Base-by-base conservation (phyloP, 1,140 invertebrate species). In the Homarus americanus region DNA sequence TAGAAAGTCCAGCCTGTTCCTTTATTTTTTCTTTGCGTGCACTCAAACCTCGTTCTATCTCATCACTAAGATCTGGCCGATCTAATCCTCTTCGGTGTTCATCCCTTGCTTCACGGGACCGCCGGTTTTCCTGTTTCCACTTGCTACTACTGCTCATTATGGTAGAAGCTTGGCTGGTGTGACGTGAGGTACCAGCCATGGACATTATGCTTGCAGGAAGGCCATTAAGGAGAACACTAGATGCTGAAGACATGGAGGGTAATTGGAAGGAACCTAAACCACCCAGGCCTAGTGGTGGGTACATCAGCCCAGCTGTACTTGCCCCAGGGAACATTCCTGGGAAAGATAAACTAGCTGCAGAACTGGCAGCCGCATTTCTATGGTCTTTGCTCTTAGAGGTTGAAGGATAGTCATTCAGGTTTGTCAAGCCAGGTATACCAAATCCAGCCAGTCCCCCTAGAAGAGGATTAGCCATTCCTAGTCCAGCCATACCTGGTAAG, bases 281-380 rank as follows among this genome's bases (percentile, higher is more conserved):
- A 32, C 91, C 91, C 36, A 91, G 91, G 49, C 91, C 92, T 44
- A 92, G 58, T 32, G 90, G 92, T 38, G 93, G 93, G 53, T 93
- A 93, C 89, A 93, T 92, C n/a, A 91, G 80, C 24, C 91, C 91
- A 5, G 92, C 92, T 24, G 92, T 73, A 36, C 82, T 90, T 38
- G 80, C 82, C 0, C 92, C 92, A 20, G 85, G 85, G 58, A 93
- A 93, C 91, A 93, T 91, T 7, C 91, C 90, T 4, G 90, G 91
- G 44, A 92, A 90, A 20, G 44, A 63, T 38, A 80, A 87, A 82
- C 34, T 82, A 28, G 73, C 86, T 69, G 79, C 90, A 24, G 92
- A 76, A 63, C 44, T 84, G 24, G 92, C 91, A n/a, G 92, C 88
- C 63, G 88, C 75, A 17, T 82, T 84, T 32, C 87, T 91, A 53